These are phyloP conservation scores for Sciurus carolinensis DNA, from an alignment of 2,797 vertebrate genomes.

Conservation along the genomic window DNA sequence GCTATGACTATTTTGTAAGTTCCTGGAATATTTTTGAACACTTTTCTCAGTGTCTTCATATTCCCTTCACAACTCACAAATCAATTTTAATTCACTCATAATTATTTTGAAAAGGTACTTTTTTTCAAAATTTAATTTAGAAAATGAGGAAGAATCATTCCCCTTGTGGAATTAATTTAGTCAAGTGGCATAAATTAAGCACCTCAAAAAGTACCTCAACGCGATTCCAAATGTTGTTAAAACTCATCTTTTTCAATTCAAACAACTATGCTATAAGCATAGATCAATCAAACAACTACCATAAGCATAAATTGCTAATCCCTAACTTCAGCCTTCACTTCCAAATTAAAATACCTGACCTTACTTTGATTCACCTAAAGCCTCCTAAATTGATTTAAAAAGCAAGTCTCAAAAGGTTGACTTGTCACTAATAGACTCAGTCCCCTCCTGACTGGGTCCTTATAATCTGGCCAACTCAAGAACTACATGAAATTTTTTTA, in stretches of 20 bases:
- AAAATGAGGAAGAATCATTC: background rate
- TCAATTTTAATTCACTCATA: conserved; percentile 48
- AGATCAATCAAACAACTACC: background rate
- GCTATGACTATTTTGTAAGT: background rate
- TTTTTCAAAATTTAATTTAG: conserved; percentile 23
- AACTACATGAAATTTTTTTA: background rate
- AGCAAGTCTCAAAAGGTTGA: background rate
- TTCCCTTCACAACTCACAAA: background rate
- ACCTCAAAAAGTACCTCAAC: background rate
- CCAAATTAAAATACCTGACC: too few relatives aligned
- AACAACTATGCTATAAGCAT: background rate
- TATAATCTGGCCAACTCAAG: background rate
- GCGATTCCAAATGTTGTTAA: background rate
- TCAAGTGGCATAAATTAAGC: conserved; percentile 28
- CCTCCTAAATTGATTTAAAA: background rate
- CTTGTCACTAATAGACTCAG: background rate
- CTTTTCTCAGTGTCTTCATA: background rate
- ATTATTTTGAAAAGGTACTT: conserved; percentile 45
- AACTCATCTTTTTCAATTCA: background rate
- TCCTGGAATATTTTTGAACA: conserved; percentile 19
- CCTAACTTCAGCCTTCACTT: too few relatives aligned
- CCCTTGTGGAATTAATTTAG: background rate
- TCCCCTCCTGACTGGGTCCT: background rate
- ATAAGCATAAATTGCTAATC: too few relatives aligned
- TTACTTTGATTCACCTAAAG: background rate